Evolutionary conservation across 2,113 vertebrate species (phyloP).

Genomic region (Gnathonemus longibarbis): DNA sequence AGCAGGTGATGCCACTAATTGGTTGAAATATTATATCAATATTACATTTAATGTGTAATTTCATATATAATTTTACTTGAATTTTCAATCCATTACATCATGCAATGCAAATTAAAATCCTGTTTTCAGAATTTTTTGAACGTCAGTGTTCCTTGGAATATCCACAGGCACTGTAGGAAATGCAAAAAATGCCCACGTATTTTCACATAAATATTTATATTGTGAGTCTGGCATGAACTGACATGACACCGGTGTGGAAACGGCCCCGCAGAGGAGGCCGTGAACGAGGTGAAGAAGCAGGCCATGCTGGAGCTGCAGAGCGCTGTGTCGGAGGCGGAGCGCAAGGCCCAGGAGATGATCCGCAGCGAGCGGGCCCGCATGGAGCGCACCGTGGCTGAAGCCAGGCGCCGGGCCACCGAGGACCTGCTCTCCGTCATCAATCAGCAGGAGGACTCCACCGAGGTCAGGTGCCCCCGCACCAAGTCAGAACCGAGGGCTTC

Average conservation of each 20-base stretch:
- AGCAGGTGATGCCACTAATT: not conserved
- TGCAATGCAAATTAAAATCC: not conserved
- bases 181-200: not conserved
- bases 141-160: not conserved
- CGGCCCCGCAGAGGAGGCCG: slow-evolving; percentile 82
- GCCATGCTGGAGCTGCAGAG: slow-evolving; percentile 95
- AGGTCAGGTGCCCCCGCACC: slow-evolving; percentile 57
- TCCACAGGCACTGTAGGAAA: not conserved
- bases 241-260: not conserved
- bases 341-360: slow-evolving; percentile 93
- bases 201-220: not conserved
- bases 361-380: slow-evolving; percentile 86
- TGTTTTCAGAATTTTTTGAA: not conserved
- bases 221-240: not conserved
- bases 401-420: slow-evolving; percentile 85
- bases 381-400: slow-evolving; percentile 87
- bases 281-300: slow-evolving; percentile 96
- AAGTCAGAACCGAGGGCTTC: not conserved
- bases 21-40: not conserved
- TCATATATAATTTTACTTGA: not conserved
- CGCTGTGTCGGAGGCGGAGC: slow-evolving; percentile 85
- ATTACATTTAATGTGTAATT: not conserved
- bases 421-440: slow-evolving; percentile 83
- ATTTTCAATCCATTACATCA: not conserved
- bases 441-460: slow-evolving; percentile 94